Conservation (phyloP, 2,797 vertebrate genomes). For the Phrynocephalus forsythii region DNA sequence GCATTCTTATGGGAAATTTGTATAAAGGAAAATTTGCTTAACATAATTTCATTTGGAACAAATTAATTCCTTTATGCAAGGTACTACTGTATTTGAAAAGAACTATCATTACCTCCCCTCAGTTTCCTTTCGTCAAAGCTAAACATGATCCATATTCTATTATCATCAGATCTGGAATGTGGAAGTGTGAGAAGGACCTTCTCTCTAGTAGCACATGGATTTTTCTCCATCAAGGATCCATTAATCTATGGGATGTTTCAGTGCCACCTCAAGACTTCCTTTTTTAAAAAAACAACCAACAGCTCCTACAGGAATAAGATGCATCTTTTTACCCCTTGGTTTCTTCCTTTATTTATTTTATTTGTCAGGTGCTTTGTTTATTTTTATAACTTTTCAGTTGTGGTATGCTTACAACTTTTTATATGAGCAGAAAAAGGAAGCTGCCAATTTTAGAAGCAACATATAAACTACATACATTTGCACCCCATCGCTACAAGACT, state of each 20-base stretch:
- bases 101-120: too few relatives aligned
- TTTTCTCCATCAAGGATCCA: background rate
- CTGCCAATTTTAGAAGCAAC: background rate
- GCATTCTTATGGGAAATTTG: too few relatives aligned
- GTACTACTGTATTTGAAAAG: too few relatives aligned
- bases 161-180: background rate
- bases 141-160: background rate
- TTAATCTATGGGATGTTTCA: background rate
- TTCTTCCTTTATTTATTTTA: background rate
- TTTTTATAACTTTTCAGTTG: background rate
- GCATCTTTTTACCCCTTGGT: background rate
- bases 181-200: too few relatives aligned
- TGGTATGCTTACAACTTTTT: background rate
- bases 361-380: background rate
- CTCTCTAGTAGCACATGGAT: background rate
- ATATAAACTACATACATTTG: background rate
- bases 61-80: too few relatives aligned
- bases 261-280: background rate
- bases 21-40: too few relatives aligned
- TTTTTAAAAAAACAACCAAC: background rate
- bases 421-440: background rate
- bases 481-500: background rate
- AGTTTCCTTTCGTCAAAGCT: too few relatives aligned
- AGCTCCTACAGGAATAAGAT: background rate
- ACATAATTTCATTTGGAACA: too few relatives aligned